Conservation (phyloP, 2,113 vertebrate genomes). For the Tretioscincus oriximinensis region DNA sequence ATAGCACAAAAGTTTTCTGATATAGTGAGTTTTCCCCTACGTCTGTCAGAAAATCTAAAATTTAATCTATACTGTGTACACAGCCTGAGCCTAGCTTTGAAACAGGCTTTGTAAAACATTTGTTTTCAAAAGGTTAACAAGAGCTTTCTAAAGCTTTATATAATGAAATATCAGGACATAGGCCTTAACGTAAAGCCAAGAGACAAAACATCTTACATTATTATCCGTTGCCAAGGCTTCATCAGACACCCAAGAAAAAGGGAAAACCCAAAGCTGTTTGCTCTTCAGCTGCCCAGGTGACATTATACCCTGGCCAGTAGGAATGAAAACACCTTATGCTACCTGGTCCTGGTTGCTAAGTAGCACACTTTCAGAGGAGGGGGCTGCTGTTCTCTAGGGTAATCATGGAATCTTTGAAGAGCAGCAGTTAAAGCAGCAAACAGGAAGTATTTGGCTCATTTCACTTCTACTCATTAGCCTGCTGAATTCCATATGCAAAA, state of each 20-base stretch:
- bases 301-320: background rate
- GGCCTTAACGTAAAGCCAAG: background rate
- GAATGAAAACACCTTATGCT: background rate
- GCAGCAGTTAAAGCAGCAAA: slow-evolving; percentile 4
- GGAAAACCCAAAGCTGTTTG: background rate
- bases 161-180: background rate
- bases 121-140: background rate
- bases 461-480: too few relatives aligned
- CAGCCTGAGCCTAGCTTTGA: background rate
- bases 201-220: slow-evolving; percentile 3
- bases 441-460: background rate
- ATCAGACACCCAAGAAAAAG: background rate
- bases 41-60: background rate
- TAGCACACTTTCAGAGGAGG: background rate
- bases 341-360: slow-evolving; percentile 10
- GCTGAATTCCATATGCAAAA: too few relatives aligned
- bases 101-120: background rate
- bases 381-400: background rate
- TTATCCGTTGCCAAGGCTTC: background rate
- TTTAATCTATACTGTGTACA: background rate
- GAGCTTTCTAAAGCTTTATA: background rate
- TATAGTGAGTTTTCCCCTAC: background rate
- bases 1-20: background rate
- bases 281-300: background rate
- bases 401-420: slow-evolving; percentile 6